These are phyloP conservation scores for Drosophila quinaria DNA, from an alignment of 2,888 invertebrate genomes.

Conservation along the genomic window DNA sequence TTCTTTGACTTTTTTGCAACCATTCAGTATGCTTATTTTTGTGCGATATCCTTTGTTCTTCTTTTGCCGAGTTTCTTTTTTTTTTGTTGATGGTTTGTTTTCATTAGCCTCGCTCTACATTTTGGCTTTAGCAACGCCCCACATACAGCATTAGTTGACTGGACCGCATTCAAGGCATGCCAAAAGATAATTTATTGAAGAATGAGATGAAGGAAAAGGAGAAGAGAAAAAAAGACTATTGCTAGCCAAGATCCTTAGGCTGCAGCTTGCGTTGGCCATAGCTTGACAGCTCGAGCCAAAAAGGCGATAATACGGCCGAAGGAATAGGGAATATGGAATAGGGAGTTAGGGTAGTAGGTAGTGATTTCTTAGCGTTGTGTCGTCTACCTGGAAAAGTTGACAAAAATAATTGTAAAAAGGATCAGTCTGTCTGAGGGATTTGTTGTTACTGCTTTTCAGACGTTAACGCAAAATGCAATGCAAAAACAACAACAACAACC, in stretches of 20 bases:
- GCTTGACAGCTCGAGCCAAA: conserved; percentile 58
- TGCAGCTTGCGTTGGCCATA: conserved; percentile 45
- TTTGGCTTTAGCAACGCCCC: conserved; percentile 61
- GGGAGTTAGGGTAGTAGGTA: conserved; percentile 54
- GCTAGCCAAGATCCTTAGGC: conserved; percentile 23
- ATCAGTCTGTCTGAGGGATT: conserved; percentile 65
- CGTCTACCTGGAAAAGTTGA: conserved; percentile 74
- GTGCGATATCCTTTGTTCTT: conserved; percentile 26
- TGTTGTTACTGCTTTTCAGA: conserved; percentile 42
- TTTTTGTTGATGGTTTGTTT: conserved; percentile 16
- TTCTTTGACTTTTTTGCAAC: conserved; percentile 12
- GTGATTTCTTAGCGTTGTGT: conserved; percentile 39
- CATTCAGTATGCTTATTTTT: conserved; percentile 5
- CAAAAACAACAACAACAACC: conserved; percentile 57
- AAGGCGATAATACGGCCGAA: conserved; percentile 29
- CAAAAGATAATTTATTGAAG: conserved; percentile 59
- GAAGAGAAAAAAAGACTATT: conserved; percentile 4
- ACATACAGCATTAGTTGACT: conserved; percentile 9
- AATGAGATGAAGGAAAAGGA: neutral
- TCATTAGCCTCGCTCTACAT: conserved; percentile 63
- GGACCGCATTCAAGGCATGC: conserved; percentile 16
- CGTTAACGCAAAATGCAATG: conserved; percentile 61
- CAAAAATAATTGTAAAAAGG: conserved; percentile 77
- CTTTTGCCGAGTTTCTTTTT: neutral
- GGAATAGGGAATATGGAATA: neutral